phyloP scores from a whole-genome alignment of 2,113 vertebrate genomes.

The Gallinago media region DNA sequence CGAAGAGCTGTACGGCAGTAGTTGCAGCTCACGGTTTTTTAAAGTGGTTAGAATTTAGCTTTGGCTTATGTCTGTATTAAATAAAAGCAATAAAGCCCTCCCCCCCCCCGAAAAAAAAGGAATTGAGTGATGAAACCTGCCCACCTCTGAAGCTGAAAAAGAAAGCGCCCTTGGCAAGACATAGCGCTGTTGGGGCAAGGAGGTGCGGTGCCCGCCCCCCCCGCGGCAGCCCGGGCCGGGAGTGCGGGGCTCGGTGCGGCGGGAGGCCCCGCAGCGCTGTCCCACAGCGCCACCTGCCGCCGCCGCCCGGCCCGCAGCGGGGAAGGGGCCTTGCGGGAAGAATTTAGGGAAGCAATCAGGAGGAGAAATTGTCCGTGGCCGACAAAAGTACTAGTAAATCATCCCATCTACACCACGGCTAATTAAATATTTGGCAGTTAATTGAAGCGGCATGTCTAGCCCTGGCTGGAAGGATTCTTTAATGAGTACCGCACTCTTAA shows the following conservation, averaged over 20 bases:
- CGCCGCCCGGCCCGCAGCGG: neutral
- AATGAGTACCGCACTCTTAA: neutral
- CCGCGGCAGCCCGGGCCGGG: neutral
- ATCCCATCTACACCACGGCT: neutral
- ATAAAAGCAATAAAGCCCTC: too few species aligned
- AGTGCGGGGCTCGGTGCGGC: neutral
- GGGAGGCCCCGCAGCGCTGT: neutral
- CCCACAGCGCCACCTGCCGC: constrained; percentile 57
- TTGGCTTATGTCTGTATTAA: neutral
- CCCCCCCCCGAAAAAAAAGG: neutral
- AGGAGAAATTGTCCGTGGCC: neutral
- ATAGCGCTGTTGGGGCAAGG: fast-evolving
- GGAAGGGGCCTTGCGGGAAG: fast-evolving
- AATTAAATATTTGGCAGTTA: neutral
- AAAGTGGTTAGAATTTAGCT: neutral
- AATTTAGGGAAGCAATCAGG: fast-evolving
- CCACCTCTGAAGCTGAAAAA: neutral
- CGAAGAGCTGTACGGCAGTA: neutral
- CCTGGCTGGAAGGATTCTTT: neutral
- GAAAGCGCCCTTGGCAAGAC: neutral
- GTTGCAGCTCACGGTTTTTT: neutral
- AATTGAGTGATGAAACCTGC: neutral
- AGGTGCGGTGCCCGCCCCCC: neutral
- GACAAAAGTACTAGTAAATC: neutral
- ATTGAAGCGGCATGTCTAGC: neutral